Base-by-base conservation (phyloP, 2,113 vertebrate species). In the Vombatus ursinus region DNA sequence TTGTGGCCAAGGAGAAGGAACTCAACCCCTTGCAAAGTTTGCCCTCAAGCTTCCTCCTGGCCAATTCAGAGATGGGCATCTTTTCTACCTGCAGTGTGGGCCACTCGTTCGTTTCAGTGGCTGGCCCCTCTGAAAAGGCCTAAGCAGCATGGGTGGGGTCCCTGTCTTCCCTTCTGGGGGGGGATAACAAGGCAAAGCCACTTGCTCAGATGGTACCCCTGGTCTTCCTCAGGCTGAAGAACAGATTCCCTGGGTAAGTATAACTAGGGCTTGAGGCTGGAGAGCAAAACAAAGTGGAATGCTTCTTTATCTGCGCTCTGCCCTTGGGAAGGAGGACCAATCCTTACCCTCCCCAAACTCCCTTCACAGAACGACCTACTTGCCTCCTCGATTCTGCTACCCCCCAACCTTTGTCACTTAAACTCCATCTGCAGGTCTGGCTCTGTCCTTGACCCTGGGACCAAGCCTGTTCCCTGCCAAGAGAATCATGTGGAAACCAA, bases 141-240 rank as follows among this genome's bases (percentile, higher is more conserved):
- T 44, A 95, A 96, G n/a, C 53, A 92, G 0, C 92, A 96, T 95
- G 50, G 97, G 90, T 95, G 26, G 93, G 49, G 94, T 97, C 91
- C 52, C 12, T 93, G 12, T 24, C 92, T 26, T 31, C 24, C 53
- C 47, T 92, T 92, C 49, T 93, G 84, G 94, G 94, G 93, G 50
- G 22, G 93, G 50, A 16, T 51, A 94, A 92, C 48, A 95, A 50
- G 91, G 31, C 61, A 96, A 91, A 28, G 48, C 90, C 3, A 93
- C 92, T 91, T 93, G 92, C 16, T 90, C 90, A 90, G 52, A 50
- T 19, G 92, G 25, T 9, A 92, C 12, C 90, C 31, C 7, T 94
- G 51, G 61, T 57, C 84, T 94, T 95, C 12, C 48, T 19, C 5
- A 77, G 61, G 14, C 10, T 28, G 57, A 68, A 68, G 31, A 68